Evolutionary conservation across 2,888 invertebrate species (phyloP).

Genomic region (Notodromas monacha): DNA sequence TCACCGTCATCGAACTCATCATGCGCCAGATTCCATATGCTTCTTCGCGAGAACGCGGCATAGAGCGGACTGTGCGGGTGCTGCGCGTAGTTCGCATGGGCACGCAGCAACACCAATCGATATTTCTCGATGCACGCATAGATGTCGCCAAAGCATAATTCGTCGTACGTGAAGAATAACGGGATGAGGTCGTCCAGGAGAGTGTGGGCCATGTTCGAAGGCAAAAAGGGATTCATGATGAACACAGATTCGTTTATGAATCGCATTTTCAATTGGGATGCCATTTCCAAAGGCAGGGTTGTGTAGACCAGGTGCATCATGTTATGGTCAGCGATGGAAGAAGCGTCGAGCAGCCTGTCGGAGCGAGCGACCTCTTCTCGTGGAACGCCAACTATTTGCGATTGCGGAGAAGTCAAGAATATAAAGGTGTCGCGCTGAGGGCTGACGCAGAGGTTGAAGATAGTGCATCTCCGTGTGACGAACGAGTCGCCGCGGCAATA

Average conservation of each 20-base stretch:
- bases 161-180: constrained; percentile 1
- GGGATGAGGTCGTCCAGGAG: constrained; percentile 1
- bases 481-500: neutral
- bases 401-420: neutral
- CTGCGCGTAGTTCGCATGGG: neutral
- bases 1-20: too few relatives aligned
- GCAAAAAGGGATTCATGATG: neutral
- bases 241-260: neutral
- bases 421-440: neutral
- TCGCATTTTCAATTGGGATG: neutral
- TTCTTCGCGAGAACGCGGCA: neutral
- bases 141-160: neutral
- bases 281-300: neutral
- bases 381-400: neutral
- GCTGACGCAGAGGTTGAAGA: neutral
- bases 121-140: neutral
- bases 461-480: neutral
- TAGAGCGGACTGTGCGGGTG: neutral
- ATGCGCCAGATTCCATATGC: too few relatives aligned
- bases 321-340: constrained; percentile 1
- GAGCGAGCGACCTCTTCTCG: too few relatives aligned
- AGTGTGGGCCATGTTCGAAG: neutral
- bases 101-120: neutral
- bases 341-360: too few relatives aligned
- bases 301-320: neutral